phyloP scores from a whole-genome alignment of 2,797 vertebrate genomes.

The Sebastes baramenuke region DNA sequence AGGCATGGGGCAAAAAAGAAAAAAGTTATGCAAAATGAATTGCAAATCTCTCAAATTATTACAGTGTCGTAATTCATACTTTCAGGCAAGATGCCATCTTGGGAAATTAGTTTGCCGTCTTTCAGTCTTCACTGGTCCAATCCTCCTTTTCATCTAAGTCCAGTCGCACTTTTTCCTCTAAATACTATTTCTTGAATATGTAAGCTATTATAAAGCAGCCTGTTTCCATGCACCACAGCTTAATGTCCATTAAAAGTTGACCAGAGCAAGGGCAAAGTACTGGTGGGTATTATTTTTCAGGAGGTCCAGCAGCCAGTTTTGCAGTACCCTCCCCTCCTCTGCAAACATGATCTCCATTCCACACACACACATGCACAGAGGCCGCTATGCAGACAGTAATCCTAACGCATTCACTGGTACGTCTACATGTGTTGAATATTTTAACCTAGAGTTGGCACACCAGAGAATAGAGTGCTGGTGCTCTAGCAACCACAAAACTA shows the following conservation, averaged over 20 bases:
- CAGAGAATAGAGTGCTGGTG: neutral
- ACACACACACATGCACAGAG: slow-evolving; percentile 15
- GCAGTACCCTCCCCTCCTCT: slow-evolving; percentile 5
- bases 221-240: neutral
- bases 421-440: slow-evolving; percentile 31
- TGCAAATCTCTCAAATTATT: neutral
- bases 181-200: neutral
- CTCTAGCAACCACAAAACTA: slow-evolving; percentile 26
- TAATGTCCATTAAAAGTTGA: neutral
- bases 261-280: neutral
- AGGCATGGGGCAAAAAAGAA: neutral
- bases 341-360: slow-evolving; percentile 49
- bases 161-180: neutral
- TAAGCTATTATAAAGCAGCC: neutral
- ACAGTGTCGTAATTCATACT: neutral
- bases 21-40: neutral
- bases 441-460: slow-evolving; percentile 22
- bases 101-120: neutral
- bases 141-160: neutral
- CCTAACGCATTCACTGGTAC: slow-evolving; percentile 22
- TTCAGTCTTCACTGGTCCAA: neutral
- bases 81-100: neutral
- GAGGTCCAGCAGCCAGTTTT: slow-evolving; percentile 3
- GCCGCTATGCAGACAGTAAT: slow-evolving; percentile 62
- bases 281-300: neutral